Percentiles rank a stretch among this genome's conserved stretches.
phyloP scores from a whole-genome alignment of 1,140 invertebrate species.

The Drosophila athabasca region DNA sequence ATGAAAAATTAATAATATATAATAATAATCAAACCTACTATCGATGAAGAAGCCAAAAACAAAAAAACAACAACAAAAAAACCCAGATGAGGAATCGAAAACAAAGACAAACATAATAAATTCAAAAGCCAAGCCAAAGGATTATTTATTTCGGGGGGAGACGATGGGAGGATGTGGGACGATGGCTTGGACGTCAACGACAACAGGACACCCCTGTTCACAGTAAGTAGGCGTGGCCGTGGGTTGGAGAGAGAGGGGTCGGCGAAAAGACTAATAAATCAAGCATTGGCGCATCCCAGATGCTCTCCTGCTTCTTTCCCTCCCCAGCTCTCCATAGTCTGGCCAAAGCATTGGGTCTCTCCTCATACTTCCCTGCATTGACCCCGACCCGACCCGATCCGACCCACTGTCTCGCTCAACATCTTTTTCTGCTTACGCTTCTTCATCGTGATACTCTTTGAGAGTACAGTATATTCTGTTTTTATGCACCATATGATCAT shows the following conservation, averaged over 20 bases:
- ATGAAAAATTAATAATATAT: conserved; percentile 59
- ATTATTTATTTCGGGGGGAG: conserved; percentile 58
- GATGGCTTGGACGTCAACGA: neutral
- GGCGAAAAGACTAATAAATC: conserved; percentile 56
- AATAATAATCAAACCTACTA: conserved; percentile 56
- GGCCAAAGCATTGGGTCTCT: no score
- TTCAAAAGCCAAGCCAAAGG: conserved; percentile 74
- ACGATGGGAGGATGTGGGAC: neutral
- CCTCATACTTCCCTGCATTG: no score
- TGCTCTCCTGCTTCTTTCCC: conserved; percentile 38
- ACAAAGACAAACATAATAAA: conserved; percentile 71
- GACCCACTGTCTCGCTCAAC: no score
- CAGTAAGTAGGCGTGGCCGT: conserved; percentile 57
- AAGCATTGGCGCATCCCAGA: conserved; percentile 75
- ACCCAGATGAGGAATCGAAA: conserved; percentile 20
- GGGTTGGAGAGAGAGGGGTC: neutral
- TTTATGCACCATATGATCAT: no score
- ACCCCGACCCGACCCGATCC: no score
- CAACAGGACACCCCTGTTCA: conserved; percentile 5
- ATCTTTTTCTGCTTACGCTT: no score
- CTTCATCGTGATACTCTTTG: no score
- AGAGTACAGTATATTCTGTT: no score
- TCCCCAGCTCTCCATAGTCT: neutral
- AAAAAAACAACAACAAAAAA: conserved; percentile 8
- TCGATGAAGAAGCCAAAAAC: conserved; percentile 48